Evolutionary conservation across 2,113 vertebrate genomes (phyloP).

Genomic region (Misgurnus mizolepis): DNA sequence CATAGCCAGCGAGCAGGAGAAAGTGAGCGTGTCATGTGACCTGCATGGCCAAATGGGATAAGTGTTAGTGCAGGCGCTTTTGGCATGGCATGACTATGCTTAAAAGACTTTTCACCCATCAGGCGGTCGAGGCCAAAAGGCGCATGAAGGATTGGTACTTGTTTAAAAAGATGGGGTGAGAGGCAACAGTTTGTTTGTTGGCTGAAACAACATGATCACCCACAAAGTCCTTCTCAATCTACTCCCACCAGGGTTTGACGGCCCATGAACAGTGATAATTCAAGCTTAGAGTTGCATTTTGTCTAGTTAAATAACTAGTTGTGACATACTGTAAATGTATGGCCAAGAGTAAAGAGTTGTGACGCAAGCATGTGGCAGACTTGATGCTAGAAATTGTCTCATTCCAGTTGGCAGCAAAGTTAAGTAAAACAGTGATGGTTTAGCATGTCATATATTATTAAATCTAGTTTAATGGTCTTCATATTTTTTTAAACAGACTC

Average conservation of each 20-base stretch:
- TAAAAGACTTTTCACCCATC: constrained; percentile 42
- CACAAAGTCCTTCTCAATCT: constrained; percentile 58
- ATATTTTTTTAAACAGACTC: not conserved
- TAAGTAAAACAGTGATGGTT: not conserved
- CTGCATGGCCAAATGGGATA: constrained; percentile 64
- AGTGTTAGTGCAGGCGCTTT: constrained; percentile 43
- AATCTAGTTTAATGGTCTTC: constrained; percentile 1
- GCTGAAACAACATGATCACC: constrained; percentile 74
- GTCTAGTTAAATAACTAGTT: not conserved
- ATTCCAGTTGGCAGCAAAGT: constrained; percentile 20
- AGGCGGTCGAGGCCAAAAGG: constrained; percentile 58
- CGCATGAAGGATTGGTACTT: constrained; percentile 39
- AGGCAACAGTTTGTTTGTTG: constrained; percentile 56
- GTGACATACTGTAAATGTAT: not conserved
- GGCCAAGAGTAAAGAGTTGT: constrained; percentile 17
- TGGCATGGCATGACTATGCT: constrained; percentile 2
- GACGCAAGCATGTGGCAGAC: constrained; percentile 14
- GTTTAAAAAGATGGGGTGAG: constrained; percentile 45
- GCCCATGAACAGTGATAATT: not conserved
- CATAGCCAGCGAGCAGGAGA: not conserved
- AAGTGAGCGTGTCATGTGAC: constrained; percentile 27
- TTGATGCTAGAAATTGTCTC: not conserved
- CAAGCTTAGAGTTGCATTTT: not conserved
- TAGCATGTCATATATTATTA: constrained; percentile 4
- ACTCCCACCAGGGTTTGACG: constrained; percentile 20